Evolutionary conservation across 2,888 invertebrate species (phyloP), one percentile per base, ranked within the genome.

Genomic region (Andrena flavipes): DNA sequence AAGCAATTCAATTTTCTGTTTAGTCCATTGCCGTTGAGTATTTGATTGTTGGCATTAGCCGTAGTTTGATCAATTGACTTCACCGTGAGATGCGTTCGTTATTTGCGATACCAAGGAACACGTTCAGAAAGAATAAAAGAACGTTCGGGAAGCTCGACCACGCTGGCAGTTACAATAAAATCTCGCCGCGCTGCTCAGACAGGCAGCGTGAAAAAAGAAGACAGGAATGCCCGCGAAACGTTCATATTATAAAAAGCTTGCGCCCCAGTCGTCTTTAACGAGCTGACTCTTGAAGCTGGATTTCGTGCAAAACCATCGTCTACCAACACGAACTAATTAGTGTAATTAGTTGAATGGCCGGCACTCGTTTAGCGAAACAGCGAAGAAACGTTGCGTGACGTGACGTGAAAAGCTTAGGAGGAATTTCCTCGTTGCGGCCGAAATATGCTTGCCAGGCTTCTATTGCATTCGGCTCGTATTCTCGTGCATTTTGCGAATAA

Each of bases 301-400:
- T 59, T 64, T 49, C 60, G 54, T 35, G 60, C 56, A 64, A 77
- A 76, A 72, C 59, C 72, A 73, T 80, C 54, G 70, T 82, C 59
- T 49, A 67, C 67, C 65, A 54, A 82, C 78, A 69, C 54, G 73
- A 59, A 74, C 70, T 74, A 82, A 82, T 82, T 82, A 82, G 78
- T 59, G 70, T 67, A 78, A 82, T 82, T 82, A 78, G 78, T 78
- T 78, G 62, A 70, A 74, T 70, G 56, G 70, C 51, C 72, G 69
- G 62, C 63, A 68, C 76, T 77, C 68, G 48, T 65, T 70, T 70
- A 70, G 51, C n/a, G 49, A 26, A 49, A 63, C 54, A 30, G 48
- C 56, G 30, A 68, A 54, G 74, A 48, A 74, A 48, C 48, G 49
- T 30, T 56, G 63, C 35, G 67, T 35, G 51, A 48, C 49, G 67